Conservation (phyloP, 2,113 vertebrate genomes). For the Myodes glareolus region DNA sequence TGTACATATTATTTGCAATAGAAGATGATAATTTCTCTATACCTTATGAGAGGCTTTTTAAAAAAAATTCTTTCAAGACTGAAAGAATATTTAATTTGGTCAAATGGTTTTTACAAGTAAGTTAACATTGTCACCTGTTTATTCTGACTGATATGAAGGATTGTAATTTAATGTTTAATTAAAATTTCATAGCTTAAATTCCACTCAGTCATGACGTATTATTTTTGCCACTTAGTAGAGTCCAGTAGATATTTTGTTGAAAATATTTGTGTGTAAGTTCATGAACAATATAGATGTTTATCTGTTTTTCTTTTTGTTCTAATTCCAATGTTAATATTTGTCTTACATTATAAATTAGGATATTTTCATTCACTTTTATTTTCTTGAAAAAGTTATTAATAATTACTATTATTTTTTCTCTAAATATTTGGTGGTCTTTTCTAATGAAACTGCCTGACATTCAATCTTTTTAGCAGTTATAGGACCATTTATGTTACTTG, state of each 20-base stretch:
- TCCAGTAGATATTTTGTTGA: constrained; percentile 16
- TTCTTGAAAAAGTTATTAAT: neutral
- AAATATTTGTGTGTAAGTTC: neutral
- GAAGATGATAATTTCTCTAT: neutral
- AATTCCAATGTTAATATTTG: constrained; percentile 9
- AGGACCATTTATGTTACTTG: neutral
- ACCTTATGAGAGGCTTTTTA: neutral
- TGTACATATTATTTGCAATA: neutral
- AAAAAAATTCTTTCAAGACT: neutral
- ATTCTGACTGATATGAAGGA: constrained; percentile 11
- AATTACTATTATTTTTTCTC: neutral
- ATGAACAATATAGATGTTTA: neutral
- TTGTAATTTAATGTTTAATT: neutral
- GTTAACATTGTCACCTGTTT: constrained; percentile 37
- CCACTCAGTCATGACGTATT: neutral
- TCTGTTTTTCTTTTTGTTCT: neutral
- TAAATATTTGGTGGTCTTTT: constrained; percentile 14
- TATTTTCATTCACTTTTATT: neutral
- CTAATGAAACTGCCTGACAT: neutral
- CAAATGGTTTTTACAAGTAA: constrained; percentile 51
- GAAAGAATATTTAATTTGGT: constrained; percentile 1
- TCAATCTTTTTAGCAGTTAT: neutral
- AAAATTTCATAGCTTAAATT: constrained; percentile 4
- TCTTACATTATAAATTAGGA: neutral
- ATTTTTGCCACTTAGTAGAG: neutral